phyloP scores from a whole-genome alignment of 2,797 vertebrate species.

The Alcedo quadribrachys region DNA sequence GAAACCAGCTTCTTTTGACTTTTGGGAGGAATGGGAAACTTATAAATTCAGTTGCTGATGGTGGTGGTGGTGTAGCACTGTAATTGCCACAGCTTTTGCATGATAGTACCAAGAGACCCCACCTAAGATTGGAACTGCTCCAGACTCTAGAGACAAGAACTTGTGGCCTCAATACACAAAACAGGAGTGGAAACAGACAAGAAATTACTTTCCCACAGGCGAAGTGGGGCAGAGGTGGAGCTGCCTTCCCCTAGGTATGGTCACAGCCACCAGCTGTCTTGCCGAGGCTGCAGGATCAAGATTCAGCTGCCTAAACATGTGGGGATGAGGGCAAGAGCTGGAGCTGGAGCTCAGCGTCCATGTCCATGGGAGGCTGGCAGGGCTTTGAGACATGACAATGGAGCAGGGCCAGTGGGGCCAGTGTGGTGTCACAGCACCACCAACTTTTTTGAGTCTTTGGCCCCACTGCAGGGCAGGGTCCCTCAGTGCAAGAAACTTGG shows the following conservation, averaged over 20 bases:
- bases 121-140: slow-evolving; percentile 56
- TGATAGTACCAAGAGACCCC: slow-evolving; percentile 23
- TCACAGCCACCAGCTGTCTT: neutral
- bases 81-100: slow-evolving; percentile 58
- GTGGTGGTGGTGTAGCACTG: neutral
- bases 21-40: slow-evolving; percentile 38
- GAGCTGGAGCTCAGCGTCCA: neutral
- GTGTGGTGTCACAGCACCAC: fast-evolving
- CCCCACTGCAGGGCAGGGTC: neutral
- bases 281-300: neutral
- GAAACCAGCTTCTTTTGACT: slow-evolving; percentile 49
- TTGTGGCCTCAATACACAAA: slow-evolving; percentile 56
- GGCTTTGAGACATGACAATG: neutral
- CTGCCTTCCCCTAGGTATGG: fast-evolving
- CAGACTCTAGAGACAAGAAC: slow-evolving; percentile 46
- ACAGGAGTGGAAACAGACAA: slow-evolving; percentile 45
- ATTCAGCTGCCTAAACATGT: neutral
- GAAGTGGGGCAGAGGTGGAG: slow-evolving; percentile 4
- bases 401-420: neutral
- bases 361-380: neutral
- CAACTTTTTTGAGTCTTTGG: neutral
- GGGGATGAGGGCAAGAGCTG: neutral
- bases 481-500: fast-evolving
- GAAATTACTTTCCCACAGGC: slow-evolving; percentile 58
- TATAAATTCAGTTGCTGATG: slow-evolving; percentile 23